Conservation (phyloP, 2,888 invertebrate genomes). For the Drosophila kuntzei region DNA sequence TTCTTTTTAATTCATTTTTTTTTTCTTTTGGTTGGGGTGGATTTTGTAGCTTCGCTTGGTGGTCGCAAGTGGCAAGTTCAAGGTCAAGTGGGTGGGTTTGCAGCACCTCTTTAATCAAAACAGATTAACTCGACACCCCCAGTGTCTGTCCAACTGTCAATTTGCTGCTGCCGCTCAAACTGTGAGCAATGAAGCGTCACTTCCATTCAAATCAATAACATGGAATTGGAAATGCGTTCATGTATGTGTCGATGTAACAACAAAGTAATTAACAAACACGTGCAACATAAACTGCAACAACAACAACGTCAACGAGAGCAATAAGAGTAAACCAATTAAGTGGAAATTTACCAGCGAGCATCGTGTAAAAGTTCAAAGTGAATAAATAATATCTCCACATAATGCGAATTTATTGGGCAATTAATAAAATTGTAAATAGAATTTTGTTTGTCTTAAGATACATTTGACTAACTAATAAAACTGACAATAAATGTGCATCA, state of each 20-base stretch:
- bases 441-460: neutral
- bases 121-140: slow-evolving; percentile 27
- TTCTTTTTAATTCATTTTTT: neutral
- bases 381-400: slow-evolving; percentile 9
- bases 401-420: slow-evolving; percentile 22
- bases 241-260: slow-evolving; percentile 33
- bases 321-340: slow-evolving; percentile 32
- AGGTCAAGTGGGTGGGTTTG: slow-evolving; percentile 49
- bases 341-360: slow-evolving; percentile 35
- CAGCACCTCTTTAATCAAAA: slow-evolving; percentile 26
- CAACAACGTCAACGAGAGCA: slow-evolving; percentile 24
- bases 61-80: slow-evolving; percentile 63
- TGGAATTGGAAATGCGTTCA: slow-evolving; percentile 44
- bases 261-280: slow-evolving; percentile 69
- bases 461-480: neutral
- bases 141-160: slow-evolving; percentile 39
- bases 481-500: neutral
- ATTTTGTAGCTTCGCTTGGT: slow-evolving; percentile 32
- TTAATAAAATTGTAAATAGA: slow-evolving; percentile 11
- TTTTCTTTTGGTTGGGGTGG: slow-evolving; percentile 14
- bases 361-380: slow-evolving; percentile 32
- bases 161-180: slow-evolving; percentile 36
- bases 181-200: slow-evolving; percentile 26
- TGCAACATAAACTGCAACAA: slow-evolving; percentile 56
- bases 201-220: slow-evolving; percentile 47